Evolutionary conservation across 2,113 vertebrate species (phyloP).

Genomic region (Jacana jacana): DNA sequence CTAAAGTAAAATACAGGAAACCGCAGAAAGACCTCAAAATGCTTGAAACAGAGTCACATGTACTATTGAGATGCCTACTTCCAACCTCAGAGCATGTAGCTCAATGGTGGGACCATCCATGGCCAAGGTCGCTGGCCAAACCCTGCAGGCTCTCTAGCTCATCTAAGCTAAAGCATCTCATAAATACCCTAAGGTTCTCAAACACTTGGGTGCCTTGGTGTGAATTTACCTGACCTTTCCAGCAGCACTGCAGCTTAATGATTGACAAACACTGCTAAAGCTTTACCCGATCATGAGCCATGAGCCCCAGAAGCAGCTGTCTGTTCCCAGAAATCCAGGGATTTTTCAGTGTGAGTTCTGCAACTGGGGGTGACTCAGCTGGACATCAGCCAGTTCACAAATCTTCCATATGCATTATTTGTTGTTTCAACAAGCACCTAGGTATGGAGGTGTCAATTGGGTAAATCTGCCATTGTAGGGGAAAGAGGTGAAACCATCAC

Average conservation of each 20-base stretch:
- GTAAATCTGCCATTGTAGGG: neutral
- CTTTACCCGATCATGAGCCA: neutral
- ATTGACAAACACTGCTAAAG: neutral
- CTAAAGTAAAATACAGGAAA: neutral
- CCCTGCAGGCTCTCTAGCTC: neutral
- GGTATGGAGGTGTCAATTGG: neutral
- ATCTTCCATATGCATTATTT: neutral
- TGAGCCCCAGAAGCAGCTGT: neutral
- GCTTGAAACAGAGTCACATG: neutral
- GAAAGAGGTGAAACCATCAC: neutral
- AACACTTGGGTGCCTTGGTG: neutral
- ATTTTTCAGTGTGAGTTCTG: neutral
- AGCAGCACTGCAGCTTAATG: neutral
- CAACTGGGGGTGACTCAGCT: neutral
- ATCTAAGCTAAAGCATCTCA: neutral
- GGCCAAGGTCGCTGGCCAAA: fast-evolving
- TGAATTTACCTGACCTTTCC: neutral
- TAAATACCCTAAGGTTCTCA: neutral
- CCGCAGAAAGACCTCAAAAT: neutral
- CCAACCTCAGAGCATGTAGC: fast-evolving
- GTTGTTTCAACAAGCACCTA: neutral
- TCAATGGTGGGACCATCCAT: neutral
- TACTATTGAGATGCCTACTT: neutral
- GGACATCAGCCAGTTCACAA: neutral
- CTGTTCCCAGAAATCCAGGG: neutral